Evolutionary conservation across 2,888 invertebrate genomes (phyloP).

Genomic region (Acleris literana): DNA sequence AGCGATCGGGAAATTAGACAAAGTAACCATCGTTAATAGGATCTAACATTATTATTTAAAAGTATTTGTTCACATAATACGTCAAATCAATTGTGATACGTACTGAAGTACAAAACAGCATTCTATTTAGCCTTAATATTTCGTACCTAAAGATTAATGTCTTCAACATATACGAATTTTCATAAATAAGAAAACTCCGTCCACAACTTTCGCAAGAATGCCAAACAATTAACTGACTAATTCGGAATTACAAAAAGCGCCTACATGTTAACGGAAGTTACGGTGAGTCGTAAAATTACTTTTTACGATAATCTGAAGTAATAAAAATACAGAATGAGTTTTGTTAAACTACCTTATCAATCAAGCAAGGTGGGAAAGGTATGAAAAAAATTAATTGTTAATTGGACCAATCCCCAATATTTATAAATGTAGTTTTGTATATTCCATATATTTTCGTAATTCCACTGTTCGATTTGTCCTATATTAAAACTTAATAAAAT

Average conservation of each 20-base stretch:
- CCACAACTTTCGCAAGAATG: conserved; percentile 18
- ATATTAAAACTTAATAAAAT: too few relatives aligned
- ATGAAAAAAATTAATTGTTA: not conserved
- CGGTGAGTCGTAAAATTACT: conserved; percentile 22
- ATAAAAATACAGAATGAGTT: conserved; percentile 2
- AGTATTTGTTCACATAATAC: too few relatives aligned
- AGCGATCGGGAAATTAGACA: too few relatives aligned
- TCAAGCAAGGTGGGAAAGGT: too few relatives aligned
- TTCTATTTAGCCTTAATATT: too few relatives aligned
- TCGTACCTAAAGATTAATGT: too few relatives aligned
- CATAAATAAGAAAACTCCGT: conserved; percentile 12
- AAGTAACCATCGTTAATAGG: too few relatives aligned
- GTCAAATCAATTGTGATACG: too few relatives aligned
- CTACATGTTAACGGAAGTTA: conserved; percentile 11
- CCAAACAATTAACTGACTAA: conserved; percentile 20
- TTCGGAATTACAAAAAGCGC: conserved; percentile 11
- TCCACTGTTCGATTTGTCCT: too few relatives aligned
- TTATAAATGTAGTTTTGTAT: not conserved
- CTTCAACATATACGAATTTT: conserved; percentile 8
- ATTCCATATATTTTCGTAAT: not conserved
- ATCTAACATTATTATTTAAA: too few relatives aligned
- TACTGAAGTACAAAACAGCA: too few relatives aligned
- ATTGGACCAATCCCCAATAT: not conserved
- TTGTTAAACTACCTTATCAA: not conserved
- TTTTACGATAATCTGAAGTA: conserved; percentile 16